Base-by-base conservation (phyloP, 2,888 invertebrate species). In the Pycnomerus fuliginosus region DNA sequence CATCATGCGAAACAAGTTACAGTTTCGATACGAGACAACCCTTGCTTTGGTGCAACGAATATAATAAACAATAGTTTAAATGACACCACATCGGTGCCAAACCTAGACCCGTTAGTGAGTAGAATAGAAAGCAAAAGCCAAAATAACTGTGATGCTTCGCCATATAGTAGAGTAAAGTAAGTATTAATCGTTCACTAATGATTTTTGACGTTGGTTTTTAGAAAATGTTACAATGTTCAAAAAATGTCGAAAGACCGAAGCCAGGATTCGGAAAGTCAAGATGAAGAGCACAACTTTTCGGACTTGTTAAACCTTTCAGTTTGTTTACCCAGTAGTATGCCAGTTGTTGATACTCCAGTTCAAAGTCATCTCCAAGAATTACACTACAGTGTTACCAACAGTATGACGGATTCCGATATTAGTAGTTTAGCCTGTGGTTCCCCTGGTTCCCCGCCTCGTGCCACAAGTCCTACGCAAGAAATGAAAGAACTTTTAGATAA, bases 401-500 rank as follows among this genome's bases (percentile, higher is more conserved):
- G 71, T 46, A 71, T 72, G 58, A 71, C 69, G 4, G 61, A 80
- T 36, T 83, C 83, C n/a, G 83, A 82, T 59, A 80, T 84, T 42
- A 84, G 84, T 61, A 84, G 84, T 66, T 69, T 84, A 55, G 80
- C 81, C 3, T 84, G 84, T 62, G 83, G 81, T 31, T 82, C 83
- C 3, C 83, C 83, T 16, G 80, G 80, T 53, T 89, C 90, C 0
- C 89, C 90, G 0, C 89, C 89, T 0, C 80, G 84, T 56, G 86
- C 88, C 2, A 90, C 88, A n/a, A 88, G 87, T 63, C 90, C 90
- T 3, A 88, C 87, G 7, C 77, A 83, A 53, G 84, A 85, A 63
- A 83, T 87, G 50, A 78, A 82, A 34, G 87, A 88, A 57, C 77
- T 88, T 15, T 76, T 87, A 40, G 81, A 83, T 58, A 83, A 84